Conservation (phyloP, 2,888 invertebrate genomes). For the Lycia hirtaria region DNA sequence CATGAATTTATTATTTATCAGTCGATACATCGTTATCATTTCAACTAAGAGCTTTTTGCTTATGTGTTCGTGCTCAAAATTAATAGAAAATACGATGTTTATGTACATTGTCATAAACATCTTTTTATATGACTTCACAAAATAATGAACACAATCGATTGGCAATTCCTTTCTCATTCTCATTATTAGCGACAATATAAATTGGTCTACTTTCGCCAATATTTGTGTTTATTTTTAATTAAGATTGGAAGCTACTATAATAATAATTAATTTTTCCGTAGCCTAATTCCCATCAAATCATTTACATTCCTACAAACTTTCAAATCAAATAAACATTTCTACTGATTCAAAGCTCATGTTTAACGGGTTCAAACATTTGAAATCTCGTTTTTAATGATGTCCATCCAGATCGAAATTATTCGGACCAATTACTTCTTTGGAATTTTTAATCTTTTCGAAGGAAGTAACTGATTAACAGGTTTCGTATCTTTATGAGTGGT, state of each 20-base stretch:
- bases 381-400: conserved; percentile 57
- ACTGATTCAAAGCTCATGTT: conserved; percentile 33
- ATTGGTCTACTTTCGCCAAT: background rate
- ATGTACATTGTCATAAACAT: no score
- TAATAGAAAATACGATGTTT: background rate
- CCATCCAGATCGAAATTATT: conserved; percentile 60
- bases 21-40: background rate
- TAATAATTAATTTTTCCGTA: background rate
- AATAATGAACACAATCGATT: no score
- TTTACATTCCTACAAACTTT: conserved; percentile 30
- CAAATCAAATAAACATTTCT: conserved; percentile 33
- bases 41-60: background rate
- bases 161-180: no score
- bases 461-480: conserved; percentile 74
- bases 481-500: conserved; percentile 63
- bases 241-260: background rate
- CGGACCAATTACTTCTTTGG: conserved; percentile 63
- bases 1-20: conserved; percentile 12
- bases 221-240: background rate
- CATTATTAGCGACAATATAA: background rate
- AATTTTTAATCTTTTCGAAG: conserved; percentile 65
- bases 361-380: conserved; percentile 42
- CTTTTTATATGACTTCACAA: no score
- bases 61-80: background rate
- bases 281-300: conserved; percentile 16